Base-by-base conservation (phyloP, 2,797 vertebrate genomes). In the Takifugu ocellatus region DNA sequence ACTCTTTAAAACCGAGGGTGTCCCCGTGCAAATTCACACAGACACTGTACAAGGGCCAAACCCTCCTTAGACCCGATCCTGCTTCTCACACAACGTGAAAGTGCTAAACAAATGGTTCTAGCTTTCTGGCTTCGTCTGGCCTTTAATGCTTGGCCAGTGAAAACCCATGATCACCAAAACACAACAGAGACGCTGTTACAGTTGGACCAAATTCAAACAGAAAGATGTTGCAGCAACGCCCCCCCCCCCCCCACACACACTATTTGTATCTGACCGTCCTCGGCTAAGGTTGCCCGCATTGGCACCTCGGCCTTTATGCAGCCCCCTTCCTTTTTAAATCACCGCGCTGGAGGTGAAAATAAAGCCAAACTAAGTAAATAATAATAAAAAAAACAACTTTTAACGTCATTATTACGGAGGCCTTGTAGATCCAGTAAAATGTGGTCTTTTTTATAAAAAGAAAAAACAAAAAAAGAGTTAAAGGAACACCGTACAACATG, bases 361-460 rank as follows among this genome's bases (percentile, higher is more conserved):
- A 57, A 77, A 78, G 62, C 72, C 59, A 74, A 77, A 75, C 46
- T 36, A 56, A 6, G 12, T 6, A 46, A 42, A 48, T 50, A 39
- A 39, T 39, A 39, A 39, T 39, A 39, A 36, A n/a, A 77, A 66
- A 54, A 16, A 45, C 72, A 62, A 68, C 67, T 75, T 78, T 83
- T 79, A 65, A 77, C 56, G 68, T 70, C 60, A 75, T 50, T 62
- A 72, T 70, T 71, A 59, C 39, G 58, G 71, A 87, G 81, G 79
- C 67, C 78, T 83, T 86, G 74, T 75, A 82, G 70, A 82, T 73
- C 75, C 72, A 78, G 63, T 82, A 74, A 21, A 60, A 73, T 71
- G 67, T 78, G 70, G 74, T 80, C 73, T 87, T 88, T 88, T 90
- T 25, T 85, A 82, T 54, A 73, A 80, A 79, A 77, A 49, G 21